Base-by-base conservation (phyloP, 2,888 invertebrate genomes). In the Acleris sparsana region DNA sequence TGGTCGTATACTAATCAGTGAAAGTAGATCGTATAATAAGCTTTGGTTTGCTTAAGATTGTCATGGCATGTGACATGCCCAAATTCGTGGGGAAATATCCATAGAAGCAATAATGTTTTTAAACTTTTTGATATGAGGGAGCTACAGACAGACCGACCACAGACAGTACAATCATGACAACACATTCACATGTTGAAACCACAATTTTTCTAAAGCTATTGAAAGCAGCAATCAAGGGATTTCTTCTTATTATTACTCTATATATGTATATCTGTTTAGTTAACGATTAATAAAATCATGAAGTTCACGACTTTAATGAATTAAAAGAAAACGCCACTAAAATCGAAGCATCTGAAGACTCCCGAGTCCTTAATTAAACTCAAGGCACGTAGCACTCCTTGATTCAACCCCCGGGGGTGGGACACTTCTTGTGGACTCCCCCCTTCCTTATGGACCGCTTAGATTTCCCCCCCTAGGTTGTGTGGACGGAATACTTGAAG, bases 381-480 rank as follows among this genome's bases (percentile, higher is more conserved):
- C 92, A 75, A 79, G 80, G 88, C 92, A 92, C 92, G 92, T 92
- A 91, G 80, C 85, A 84, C 89, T 92, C 91, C 92, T 92, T 92
- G 91, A 92, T 92, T 92, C 92, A 90, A 87, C 87, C 87, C 84
- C 89, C 86, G 80, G 79, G 79, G 82, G 81, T 76, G 72, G 71
- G 77, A 77, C 76, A 73, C 76, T 68, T 72, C 71, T 71, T 68
- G 76, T 75, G 77, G 70, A 70, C 71, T 65, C 65, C 80, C 83
- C 82, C 86, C 79, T 87, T 86, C 88, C 91, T 91, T 90, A 90
- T 90, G 92, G 89, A 88, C 88, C 88, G 92, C 92, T 91, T 91
- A 91, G 92, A 92, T 92, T 92, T 92, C 87, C 88, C 89, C 90
- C 88, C 83, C 83, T 80, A 84, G 83, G 84, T 85, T 87, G 86